A percentile compares a stretch with the other conserved stretches of the same genome.
These are phyloP conservation scores for Phoenicopterus ruber DNA, from an alignment of 2,113 vertebrate genomes.

Conservation along the genomic window DNA sequence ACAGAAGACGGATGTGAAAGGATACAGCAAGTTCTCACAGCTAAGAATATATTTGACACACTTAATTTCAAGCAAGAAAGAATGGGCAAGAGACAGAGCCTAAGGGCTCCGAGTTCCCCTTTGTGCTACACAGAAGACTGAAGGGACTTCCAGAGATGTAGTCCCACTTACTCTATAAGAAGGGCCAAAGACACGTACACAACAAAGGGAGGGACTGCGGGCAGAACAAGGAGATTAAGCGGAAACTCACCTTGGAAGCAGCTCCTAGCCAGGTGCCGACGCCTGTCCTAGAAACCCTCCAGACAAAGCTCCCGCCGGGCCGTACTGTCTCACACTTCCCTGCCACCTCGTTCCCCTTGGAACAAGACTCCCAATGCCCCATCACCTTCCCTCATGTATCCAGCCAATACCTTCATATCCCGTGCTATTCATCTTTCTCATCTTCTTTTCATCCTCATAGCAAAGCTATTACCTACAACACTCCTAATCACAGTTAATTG, in stretches of 20 bases:
- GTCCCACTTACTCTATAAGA: not conserved
- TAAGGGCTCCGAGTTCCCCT: not conserved
- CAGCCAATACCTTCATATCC: constrained; percentile 30
- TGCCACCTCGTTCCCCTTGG: not conserved
- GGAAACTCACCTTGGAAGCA: constrained; percentile 27
- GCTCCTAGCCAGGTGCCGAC: not conserved
- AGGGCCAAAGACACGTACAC: not conserved
- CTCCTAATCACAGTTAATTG: constrained; percentile 58
- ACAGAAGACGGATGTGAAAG: not conserved
- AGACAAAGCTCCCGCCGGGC: not conserved
- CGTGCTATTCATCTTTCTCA: constrained; percentile 45
- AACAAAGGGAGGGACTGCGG: not conserved
- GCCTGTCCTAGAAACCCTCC: not conserved
- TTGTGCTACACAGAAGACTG: not conserved
- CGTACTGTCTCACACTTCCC: not conserved
- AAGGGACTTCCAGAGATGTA: not conserved
- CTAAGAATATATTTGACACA: not conserved
- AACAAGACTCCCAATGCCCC: not conserved
- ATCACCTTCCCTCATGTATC: not conserved
- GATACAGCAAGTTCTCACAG: not conserved
- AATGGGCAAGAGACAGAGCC: not conserved
- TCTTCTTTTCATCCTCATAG: constrained; percentile 49
- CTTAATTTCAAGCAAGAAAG: constrained; percentile 4
- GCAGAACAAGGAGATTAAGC: not conserved
- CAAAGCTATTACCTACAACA: constrained; percentile 23